Percentiles rank a stretch among this genome's conserved stretches.
phyloP scores from a whole-genome alignment of 2,113 vertebrate species.

The Actinemys pallida region DNA sequence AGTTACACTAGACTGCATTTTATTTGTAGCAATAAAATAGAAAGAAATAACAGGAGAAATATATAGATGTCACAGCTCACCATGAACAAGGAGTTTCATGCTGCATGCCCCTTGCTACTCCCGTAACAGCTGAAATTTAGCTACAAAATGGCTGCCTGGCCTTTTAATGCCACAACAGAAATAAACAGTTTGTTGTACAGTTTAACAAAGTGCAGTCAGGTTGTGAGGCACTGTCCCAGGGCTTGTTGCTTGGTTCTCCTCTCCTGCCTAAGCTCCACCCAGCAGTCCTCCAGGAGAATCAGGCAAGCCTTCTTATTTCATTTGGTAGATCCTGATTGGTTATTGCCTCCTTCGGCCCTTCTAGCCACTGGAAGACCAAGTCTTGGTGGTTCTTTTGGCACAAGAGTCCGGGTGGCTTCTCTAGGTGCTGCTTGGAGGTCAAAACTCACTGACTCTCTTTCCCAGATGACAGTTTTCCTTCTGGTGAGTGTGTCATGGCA shows the following conservation, averaged over 20 bases:
- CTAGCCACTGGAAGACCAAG: not conserved
- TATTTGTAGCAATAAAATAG: conserved; percentile 48
- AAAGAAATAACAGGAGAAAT: conserved; percentile 60
- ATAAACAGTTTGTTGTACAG: not conserved
- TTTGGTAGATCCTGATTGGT: not conserved
- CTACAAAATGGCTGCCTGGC: not conserved
- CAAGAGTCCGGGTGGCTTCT: not conserved
- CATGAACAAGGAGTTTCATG: not conserved
- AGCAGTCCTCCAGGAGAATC: not conserved
- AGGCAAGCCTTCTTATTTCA: not conserved
- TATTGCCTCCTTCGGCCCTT: not conserved
- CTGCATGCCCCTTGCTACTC: not conserved
- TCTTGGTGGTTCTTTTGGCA: not conserved
- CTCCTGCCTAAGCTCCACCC: not conserved
- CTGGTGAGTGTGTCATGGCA: not conserved
- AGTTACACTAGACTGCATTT: conserved; percentile 56
- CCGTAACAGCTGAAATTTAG: not conserved
- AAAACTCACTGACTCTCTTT: not conserved
- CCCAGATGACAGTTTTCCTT: not conserved
- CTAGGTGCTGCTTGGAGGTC: not conserved
- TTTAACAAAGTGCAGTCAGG: not conserved
- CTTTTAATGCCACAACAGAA: not conserved
- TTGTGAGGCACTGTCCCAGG: not conserved
- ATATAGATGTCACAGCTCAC: not conserved
- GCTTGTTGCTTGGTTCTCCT: not conserved